These are phyloP conservation scores for Arenicola marina DNA, from an alignment of 2,888 invertebrate species.

Conservation along the genomic window DNA sequence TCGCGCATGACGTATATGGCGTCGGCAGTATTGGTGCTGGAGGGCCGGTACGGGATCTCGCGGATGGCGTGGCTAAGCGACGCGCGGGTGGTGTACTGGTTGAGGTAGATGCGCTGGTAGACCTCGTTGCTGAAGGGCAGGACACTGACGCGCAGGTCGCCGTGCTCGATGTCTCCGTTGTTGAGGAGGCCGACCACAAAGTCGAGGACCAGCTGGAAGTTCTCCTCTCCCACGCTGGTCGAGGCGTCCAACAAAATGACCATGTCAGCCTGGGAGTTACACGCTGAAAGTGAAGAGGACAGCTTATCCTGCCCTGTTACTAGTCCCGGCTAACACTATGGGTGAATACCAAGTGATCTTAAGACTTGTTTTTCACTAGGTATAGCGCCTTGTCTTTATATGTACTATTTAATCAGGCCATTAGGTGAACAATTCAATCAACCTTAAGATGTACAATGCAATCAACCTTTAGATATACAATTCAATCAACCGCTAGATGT, in stretches of 20 bases:
- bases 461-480: too few relatives aligned
- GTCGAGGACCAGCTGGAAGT: conserved; percentile 22
- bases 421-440: too few relatives aligned
- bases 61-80: conserved; percentile 12
- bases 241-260: conserved; percentile 31
- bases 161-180: conserved; percentile 22
- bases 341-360: too few relatives aligned
- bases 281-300: conserved; percentile 1
- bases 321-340: too few relatives aligned
- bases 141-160: conserved; percentile 24
- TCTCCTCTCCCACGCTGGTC: conserved; percentile 15
- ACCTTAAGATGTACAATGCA: too few relatives aligned
- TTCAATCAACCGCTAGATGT: too few relatives aligned
- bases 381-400: too few relatives aligned
- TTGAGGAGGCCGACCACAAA: conserved; percentile 25
- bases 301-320: too few relatives aligned
- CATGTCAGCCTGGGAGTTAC: conserved; percentile 21
- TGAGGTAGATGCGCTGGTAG: conserved; percentile 20
- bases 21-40: conserved; percentile 19
- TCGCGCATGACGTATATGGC: conserved; percentile 17
- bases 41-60: conserved; percentile 10
- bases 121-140: conserved; percentile 25
- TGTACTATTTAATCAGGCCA: too few relatives aligned
- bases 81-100: conserved; percentile 6
- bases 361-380: too few relatives aligned